A percentile compares a stretch with the other conserved stretches of the same genome.
These are phyloP conservation scores for Scolopax mira DNA, from an alignment of 2,113 vertebrate genomes.

Conservation along the genomic window DNA sequence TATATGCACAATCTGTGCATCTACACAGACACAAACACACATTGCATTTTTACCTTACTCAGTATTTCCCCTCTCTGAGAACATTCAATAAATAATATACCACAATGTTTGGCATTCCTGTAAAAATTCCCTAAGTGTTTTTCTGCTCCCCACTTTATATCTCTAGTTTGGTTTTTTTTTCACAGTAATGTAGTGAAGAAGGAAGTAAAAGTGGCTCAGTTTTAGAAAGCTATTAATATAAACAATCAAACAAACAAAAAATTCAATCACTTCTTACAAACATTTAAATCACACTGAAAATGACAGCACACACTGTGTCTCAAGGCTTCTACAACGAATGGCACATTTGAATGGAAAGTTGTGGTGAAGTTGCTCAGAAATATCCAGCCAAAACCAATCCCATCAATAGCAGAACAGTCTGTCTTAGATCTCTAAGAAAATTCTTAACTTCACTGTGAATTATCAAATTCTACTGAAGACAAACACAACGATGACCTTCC, in stretches of 20 bases:
- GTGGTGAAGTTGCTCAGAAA: neutral
- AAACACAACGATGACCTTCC: neutral
- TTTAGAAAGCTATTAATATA: neutral
- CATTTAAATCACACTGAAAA: neutral
- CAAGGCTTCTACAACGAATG: neutral
- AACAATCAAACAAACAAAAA: neutral
- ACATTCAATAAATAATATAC: neutral
- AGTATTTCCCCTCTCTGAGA: neutral
- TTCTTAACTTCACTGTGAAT: neutral
- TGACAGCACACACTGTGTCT: neutral
- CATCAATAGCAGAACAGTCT: neutral
- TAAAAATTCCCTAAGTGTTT: neutral
- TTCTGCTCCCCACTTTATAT: neutral
- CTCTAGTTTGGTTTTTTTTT: neutral
- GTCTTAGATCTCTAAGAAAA: neutral
- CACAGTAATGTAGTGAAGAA: neutral
- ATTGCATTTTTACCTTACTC: neutral
- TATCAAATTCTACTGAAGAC: neutral
- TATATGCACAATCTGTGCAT: too few relatives aligned
- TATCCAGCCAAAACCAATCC: neutral
- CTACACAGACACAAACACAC: neutral
- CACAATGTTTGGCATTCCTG: neutral
- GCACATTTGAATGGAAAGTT: neutral
- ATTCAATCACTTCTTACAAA: neutral
- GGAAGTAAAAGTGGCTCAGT: neutral